A percentile compares a stretch with the other conserved stretches of the same genome.
Conservation (phyloP, 2,888 invertebrate species). For the Caenorhabditis becei region DNA sequence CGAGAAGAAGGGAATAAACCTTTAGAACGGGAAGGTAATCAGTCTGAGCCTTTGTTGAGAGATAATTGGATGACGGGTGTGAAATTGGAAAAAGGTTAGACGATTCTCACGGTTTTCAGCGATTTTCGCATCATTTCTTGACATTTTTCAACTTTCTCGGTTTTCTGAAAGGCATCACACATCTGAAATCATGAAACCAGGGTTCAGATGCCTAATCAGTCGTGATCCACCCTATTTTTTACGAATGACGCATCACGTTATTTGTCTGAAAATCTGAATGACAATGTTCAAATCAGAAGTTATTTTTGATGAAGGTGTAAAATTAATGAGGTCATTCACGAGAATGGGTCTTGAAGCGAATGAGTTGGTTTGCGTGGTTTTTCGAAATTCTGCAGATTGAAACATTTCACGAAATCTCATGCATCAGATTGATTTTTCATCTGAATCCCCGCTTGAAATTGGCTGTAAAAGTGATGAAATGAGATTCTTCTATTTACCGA, state of each 20-base stretch:
- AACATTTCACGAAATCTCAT: too few species aligned
- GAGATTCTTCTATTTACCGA: constrained; percentile 6
- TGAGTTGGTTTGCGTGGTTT: not conserved
- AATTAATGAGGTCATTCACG: constrained; percentile 1
- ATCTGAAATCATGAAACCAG: not conserved
- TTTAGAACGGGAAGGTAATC: too few species aligned
- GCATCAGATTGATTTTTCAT: too few species aligned
- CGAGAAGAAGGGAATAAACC: not conserved
- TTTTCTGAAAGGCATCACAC: not conserved
- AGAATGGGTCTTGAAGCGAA: not conserved
- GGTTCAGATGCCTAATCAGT: not conserved
- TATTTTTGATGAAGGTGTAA: too few species aligned
- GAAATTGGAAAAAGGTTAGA: not conserved
- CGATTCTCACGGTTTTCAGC: not conserved
- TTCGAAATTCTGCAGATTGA: too few species aligned
- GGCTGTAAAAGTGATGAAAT: not conserved
- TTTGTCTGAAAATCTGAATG: too few species aligned
- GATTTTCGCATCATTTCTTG: not conserved
- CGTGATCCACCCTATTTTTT: too few species aligned
- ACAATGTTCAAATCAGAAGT: too few species aligned
- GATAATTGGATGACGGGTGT: not conserved
- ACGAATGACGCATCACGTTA: too few species aligned
- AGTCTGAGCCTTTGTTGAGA: too few species aligned
- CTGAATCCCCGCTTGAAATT: not conserved
- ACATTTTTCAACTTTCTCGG: not conserved